Base-by-base conservation (phyloP, 2,888 invertebrate genomes). In the Ochropacha duplaris region DNA sequence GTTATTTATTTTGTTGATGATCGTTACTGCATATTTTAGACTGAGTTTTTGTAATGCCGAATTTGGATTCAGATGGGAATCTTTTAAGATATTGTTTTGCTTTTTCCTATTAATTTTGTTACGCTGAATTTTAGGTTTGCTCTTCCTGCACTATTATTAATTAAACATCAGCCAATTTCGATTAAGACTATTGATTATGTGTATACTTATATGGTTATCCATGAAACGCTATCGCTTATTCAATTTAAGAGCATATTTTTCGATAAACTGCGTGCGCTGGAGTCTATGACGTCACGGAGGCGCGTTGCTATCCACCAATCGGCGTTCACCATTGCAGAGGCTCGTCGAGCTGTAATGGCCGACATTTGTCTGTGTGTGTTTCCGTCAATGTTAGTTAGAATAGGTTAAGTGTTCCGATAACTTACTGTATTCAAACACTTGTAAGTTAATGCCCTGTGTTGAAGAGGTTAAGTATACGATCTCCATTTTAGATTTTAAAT, bases 251-350 rank as follows among this genome's bases (percentile, higher is more conserved):
- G 57, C 58, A 62, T 63, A 69, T 75, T 76, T 76, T 78, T 78
- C 76, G 73, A 71, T 77, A 78, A 76, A 75, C 74, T 69, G 68
- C 72, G 65, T 83, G 85, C 83, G 84, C 80, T 59, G 62, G 83
- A 74, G 81, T 75, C 28, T 57, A 59, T 87, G 83, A 87, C 87
- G 88, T 88, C 84, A 88, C 62, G 72, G 81, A 88, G 90, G 89
- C 88, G 70, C 83, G 89, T 60, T 76, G 60, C 57, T 58, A 34
- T 73, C 72, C 59, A 55, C 90, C 88, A 90, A 90, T 90, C 82
- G 76, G 71, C 56, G 68, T 8, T 56, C 61, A 24, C 59, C 34
- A 70, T 79, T 77, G 65, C 62, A 85, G 88, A 81, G 91, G 91
- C 90, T 87, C 81, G 54, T 54, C 61, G 56, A 67, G 72, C 78